phyloP scores from a whole-genome alignment of 2,888 invertebrate genomes.

The Hartigia nigra region DNA sequence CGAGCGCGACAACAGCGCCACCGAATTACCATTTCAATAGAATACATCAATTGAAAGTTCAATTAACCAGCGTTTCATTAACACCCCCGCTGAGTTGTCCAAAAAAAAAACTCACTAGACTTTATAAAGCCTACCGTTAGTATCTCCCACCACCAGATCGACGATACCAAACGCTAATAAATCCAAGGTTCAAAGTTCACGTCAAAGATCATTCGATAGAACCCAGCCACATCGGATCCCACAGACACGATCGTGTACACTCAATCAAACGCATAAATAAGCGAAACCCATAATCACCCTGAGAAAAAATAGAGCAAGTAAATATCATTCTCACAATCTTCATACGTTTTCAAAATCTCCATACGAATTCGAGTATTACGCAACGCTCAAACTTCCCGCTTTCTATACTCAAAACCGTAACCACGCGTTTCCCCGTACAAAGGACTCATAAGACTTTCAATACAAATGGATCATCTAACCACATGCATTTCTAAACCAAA shows the following conservation, averaged over 20 bases:
- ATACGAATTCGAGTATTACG: background rate
- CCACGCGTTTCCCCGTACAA: background rate
- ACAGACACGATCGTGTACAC: background rate
- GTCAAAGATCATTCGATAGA: background rate
- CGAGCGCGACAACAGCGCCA: constrained; percentile 2
- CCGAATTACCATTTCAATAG: background rate
- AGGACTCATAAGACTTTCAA: no score
- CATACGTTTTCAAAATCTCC: background rate
- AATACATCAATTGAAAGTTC: background rate
- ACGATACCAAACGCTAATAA: background rate
- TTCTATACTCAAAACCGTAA: background rate
- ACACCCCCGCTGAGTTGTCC: background rate
- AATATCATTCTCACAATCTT: background rate
- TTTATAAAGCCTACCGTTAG: background rate
- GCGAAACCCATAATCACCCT: background rate
- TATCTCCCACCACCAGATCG: background rate
- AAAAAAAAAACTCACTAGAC: background rate
- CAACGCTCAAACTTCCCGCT: background rate
- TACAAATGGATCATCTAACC: background rate
- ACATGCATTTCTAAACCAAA: background rate
- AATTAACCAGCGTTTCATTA: background rate
- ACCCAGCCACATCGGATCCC: background rate
- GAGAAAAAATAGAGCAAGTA: background rate
- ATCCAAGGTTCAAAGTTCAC: background rate
- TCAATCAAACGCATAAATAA: background rate